phyloP scores from a whole-genome alignment of 2,888 invertebrate species.

The Apamea crenata region DNA sequence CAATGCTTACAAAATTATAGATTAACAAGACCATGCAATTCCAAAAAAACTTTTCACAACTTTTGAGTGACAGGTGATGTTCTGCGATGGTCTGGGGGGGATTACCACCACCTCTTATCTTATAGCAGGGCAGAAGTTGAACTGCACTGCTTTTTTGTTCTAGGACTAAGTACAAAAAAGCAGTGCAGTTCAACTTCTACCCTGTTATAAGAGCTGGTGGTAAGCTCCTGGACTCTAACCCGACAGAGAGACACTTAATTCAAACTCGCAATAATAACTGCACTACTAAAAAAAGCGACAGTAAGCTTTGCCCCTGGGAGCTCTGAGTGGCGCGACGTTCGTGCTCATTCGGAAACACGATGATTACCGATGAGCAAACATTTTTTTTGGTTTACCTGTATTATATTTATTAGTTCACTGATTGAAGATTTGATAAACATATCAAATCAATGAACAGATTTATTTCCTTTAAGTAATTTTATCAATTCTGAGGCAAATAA shows the following conservation, averaged over 20 bases:
- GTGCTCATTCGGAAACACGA: not conserved
- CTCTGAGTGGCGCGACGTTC: not conserved
- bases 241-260: not conserved
- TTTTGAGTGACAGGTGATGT: too few relatives aligned
- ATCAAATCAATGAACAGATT: not conserved
- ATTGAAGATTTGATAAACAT: not conserved
- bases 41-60: too few relatives aligned
- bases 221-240: not conserved
- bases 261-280: not conserved
- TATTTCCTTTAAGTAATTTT: not conserved
- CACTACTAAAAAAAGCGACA: not conserved
- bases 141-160: too few relatives aligned
- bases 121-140: too few relatives aligned
- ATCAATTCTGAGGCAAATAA: not conserved
- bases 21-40: too few relatives aligned
- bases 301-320: not conserved
- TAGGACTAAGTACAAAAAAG: too few relatives aligned
- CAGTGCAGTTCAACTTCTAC: too few relatives aligned
- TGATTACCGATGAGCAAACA: not conserved
- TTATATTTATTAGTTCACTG: not conserved
- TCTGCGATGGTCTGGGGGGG: too few relatives aligned
- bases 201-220: too few relatives aligned
- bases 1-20: too few relatives aligned
- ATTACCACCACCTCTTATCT: too few relatives aligned
- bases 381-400: not conserved